A percentile compares a stretch with the other conserved stretches of the same genome.
These are phyloP conservation scores for Pagetopsis macropterus DNA, from an alignment of 2,797 vertebrate species.

Conservation along the genomic window DNA sequence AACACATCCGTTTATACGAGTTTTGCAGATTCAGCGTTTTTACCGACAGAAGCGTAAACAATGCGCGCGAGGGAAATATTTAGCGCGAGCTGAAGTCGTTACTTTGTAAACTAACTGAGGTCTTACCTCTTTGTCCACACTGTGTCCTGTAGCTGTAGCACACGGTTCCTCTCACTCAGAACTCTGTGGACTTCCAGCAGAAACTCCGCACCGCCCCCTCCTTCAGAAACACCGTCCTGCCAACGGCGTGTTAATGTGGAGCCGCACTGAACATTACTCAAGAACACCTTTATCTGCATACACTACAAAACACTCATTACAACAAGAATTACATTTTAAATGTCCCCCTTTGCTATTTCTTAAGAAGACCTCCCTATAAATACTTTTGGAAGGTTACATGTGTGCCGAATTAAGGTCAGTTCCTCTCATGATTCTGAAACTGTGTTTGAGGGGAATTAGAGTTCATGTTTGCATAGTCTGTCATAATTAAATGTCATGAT, in stretches of 20 bases:
- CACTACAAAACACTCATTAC: no score
- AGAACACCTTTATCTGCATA: neutral
- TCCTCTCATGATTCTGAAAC: no score
- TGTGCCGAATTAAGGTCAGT: neutral
- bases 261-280: no score
- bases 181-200: neutral
- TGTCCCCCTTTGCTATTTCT: no score
- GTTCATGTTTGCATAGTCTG: neutral
- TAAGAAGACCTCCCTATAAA: no score
- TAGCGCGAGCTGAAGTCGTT: neutral
- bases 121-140: neutral
- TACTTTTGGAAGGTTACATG: no score
- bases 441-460: no score
- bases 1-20: constrained; percentile 29
- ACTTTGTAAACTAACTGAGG: neutral
- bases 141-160: neutral
- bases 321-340: no score
- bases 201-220: constrained; percentile 36
- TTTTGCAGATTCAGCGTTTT: constrained; percentile 34
- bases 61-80: neutral
- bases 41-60: neutral
- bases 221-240: neutral
- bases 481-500: neutral
- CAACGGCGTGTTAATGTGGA: neutral
- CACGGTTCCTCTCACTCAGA: neutral